Evolutionary conservation across 2,797 vertebrate species (phyloP), one percentile per base, ranked within the genome.

Genomic region (Acridotheres tristis): DNA sequence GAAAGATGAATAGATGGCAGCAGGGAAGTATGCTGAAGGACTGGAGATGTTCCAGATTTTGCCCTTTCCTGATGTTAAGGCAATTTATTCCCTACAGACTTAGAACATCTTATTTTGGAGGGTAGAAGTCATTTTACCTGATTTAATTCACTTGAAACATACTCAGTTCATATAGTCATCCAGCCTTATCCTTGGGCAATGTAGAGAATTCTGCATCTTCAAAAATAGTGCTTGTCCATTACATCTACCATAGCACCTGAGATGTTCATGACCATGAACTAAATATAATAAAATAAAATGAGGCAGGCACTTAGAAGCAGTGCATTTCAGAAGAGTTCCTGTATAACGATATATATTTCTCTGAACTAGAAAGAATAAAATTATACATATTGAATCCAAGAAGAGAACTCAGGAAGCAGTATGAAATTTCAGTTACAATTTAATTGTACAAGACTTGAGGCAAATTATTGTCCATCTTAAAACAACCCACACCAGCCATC

Each of bases 391-490:
- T 73, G 61, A 80, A 84, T 85, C 23, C 45, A 88, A 69, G 71
- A 85, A 85, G 25, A 17, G 48, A 93, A 61, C 23, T 81, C 40
- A 61, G 63, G 45, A 93, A 79, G 32, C 34, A 67, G 32, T 61
- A 50, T 93, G 69, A 90, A 71, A 76, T 95, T 93, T 88, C 59
- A 87, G 71, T 85, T 79, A 36, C 25, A 88, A 85, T 90, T 77
- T 81, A 77, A 77, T 84, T 91, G 63, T 68, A 11, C 29, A 45
- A 40, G 38, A 59, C 27, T 30, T 50, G 13, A 76, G 47, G 21
- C 50, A 85, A 92, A 82, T 76, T 71, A 72, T 59, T 88, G 43
- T 36, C 21, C 30, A 27, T 16, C 10, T 86, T 51, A 57, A 93
- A 90, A 43, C 7, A 91, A 62, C 54, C 30, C 42, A 51, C 40